Evolutionary conservation across 2,888 invertebrate species (phyloP).

Genomic region (Notodonta ziczac): DNA sequence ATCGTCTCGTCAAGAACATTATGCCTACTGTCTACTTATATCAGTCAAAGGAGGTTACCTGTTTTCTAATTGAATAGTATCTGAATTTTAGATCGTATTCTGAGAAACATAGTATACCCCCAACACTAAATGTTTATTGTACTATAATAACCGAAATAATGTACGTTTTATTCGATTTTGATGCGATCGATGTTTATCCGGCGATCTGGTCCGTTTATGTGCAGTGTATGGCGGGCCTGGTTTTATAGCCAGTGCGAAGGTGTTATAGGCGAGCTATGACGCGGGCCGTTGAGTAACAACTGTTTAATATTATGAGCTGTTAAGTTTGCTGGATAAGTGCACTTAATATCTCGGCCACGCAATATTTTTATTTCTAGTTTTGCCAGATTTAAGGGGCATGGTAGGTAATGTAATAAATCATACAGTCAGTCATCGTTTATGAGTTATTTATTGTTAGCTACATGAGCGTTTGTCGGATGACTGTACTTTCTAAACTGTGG

Average conservation of each 20-base stretch:
- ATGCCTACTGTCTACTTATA: too few species aligned
- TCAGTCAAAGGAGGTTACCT: too few species aligned
- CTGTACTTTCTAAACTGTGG: too few species aligned
- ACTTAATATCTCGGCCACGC: not conserved
- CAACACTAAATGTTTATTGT: constrained; percentile 54
- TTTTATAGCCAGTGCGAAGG: constrained; percentile 21
- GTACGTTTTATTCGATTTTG: constrained; percentile 71
- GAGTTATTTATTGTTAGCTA: too few species aligned
- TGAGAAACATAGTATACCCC: constrained; percentile 11
- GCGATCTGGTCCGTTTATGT: constrained; percentile 59
- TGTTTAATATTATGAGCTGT: not conserved
- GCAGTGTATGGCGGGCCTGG: constrained; percentile 43
- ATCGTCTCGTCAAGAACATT: too few species aligned
- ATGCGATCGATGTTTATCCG: constrained; percentile 74
- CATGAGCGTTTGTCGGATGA: too few species aligned
- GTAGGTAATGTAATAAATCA: too few species aligned
- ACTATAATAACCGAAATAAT: constrained; percentile 74
- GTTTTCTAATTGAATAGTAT: not conserved
- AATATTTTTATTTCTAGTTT: not conserved
- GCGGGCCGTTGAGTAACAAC: constrained; percentile 6
- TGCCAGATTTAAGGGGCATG: not conserved
- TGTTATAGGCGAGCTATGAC: constrained; percentile 5
- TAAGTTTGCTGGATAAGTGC: not conserved
- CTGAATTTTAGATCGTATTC: not conserved
- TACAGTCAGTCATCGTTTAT: too few species aligned